Percentiles rank a stretch among this genome's conserved stretches.
Evolutionary conservation across 2,113 vertebrate species (phyloP).

Genomic region (Paramormyrops kingsleyae): DNA sequence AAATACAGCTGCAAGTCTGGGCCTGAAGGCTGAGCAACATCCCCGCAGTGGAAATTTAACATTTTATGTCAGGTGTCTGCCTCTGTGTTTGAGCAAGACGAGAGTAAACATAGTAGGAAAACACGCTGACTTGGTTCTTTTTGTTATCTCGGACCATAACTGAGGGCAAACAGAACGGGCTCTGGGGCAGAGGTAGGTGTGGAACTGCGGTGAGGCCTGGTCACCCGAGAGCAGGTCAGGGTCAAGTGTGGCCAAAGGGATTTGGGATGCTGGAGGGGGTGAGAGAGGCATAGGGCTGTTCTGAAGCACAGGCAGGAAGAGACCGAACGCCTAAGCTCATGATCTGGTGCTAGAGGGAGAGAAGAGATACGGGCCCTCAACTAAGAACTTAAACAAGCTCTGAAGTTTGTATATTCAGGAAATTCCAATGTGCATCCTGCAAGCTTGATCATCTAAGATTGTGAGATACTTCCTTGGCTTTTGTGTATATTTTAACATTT

Average conservation of each 20-base stretch:
- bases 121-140: constrained; percentile 46
- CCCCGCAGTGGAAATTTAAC: constrained; percentile 47
- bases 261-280: background rate
- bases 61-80: constrained; percentile 44
- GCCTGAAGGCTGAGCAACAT: constrained; percentile 43
- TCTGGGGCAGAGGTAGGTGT: background rate
- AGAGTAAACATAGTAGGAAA: constrained; percentile 49
- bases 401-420: background rate
- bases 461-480: background rate
- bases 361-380: background rate
- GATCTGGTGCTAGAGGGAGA: background rate
- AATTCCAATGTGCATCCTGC: background rate
- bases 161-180: constrained; percentile 30
- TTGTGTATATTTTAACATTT: background rate
- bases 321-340: background rate
- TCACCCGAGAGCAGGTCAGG: background rate
- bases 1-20: constrained; percentile 17
- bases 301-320: background rate
- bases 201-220: background rate
- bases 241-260: background rate
- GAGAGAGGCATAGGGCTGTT: background rate
- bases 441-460: background rate
- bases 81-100: constrained; percentile 55
- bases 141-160: constrained; percentile 45
- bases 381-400: background rate